These are phyloP conservation scores for Drosophila lutescens DNA, from an alignment of 2,888 invertebrate species.

Conservation along the genomic window DNA sequence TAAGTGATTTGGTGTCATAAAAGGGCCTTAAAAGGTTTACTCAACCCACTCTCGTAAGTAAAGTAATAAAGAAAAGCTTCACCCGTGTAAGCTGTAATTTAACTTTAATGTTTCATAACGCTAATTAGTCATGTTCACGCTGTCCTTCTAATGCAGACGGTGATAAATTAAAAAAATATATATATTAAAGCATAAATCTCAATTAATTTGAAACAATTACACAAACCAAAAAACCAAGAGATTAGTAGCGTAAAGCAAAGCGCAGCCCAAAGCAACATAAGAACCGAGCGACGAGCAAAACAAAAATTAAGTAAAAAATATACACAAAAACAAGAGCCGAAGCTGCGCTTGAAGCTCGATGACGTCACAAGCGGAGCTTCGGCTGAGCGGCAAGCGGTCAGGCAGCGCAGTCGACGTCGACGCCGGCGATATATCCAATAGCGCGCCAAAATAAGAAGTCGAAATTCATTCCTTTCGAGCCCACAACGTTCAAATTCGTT, in stretches of 20 bases:
- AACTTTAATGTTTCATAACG: background rate
- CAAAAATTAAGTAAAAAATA: slow-evolving; percentile 16
- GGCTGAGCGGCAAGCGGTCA: slow-evolving; percentile 20
- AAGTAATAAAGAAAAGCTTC: background rate
- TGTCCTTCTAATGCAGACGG: slow-evolving; percentile 39
- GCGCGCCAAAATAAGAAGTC: slow-evolving; percentile 82
- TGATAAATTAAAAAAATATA: slow-evolving; percentile 17
- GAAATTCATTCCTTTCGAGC: slow-evolving; percentile 76
- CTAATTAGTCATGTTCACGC: slow-evolving; percentile 42
- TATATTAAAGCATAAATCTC: slow-evolving; percentile 34
- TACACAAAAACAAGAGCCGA: slow-evolving; percentile 19
- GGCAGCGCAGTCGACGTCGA: slow-evolving; percentile 44
- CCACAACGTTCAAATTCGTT: slow-evolving; percentile 80
- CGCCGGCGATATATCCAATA: slow-evolving; percentile 70
- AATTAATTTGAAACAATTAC: slow-evolving; percentile 45
- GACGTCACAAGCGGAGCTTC: slow-evolving; percentile 64
- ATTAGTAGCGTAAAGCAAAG: slow-evolving; percentile 23
- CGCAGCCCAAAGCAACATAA: slow-evolving; percentile 29
- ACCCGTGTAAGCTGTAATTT: background rate
- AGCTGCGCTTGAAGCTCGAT: slow-evolving; percentile 42
- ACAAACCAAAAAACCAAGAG: slow-evolving; percentile 29
- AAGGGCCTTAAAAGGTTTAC: background rate
- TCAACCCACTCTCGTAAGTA: background rate
- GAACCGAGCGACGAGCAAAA: slow-evolving; percentile 38
- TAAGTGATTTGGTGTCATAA: background rate